A percentile compares a stretch with the other conserved stretches of the same genome.
phyloP scores from a whole-genome alignment of 2,797 vertebrate species.

The Macropodus opercularis region DNA sequence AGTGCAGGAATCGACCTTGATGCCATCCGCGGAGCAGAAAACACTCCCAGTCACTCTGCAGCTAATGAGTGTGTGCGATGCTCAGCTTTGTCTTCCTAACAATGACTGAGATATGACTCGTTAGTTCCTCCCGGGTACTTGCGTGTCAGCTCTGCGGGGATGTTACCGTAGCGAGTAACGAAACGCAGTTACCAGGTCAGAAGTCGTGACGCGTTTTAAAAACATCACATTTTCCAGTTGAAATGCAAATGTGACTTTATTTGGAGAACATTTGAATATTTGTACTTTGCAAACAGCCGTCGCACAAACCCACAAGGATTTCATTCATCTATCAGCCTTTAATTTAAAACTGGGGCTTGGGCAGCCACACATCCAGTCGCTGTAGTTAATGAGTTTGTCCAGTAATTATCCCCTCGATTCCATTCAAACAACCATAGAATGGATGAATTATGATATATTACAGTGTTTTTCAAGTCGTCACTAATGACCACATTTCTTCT shows the following conservation, averaged over 20 bases:
- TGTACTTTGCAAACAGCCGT: slow-evolving; percentile 42
- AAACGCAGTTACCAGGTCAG: slow-evolving; percentile 48
- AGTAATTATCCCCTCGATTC: slow-evolving; percentile 13
- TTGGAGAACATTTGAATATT: slow-evolving; percentile 23
- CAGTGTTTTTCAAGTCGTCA: not conserved
- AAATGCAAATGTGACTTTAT: slow-evolving; percentile 48
- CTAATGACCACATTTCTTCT: not conserved
- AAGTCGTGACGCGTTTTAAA: slow-evolving; percentile 29
- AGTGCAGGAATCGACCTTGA: slow-evolving; percentile 58
- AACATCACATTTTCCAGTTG: slow-evolving; percentile 32
- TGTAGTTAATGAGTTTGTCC: slow-evolving; percentile 7
- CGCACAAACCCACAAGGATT: slow-evolving; percentile 20
- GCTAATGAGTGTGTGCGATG: slow-evolving; percentile 50
- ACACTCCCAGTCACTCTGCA: slow-evolving; percentile 40
- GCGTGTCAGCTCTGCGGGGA: slow-evolving; percentile 16
- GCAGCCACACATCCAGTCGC: slow-evolving; percentile 14
- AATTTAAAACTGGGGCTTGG: slow-evolving; percentile 4
- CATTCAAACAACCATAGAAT: not conserved
- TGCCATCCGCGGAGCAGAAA: slow-evolving; percentile 8
- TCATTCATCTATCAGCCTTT: slow-evolving; percentile 18
- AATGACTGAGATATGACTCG: slow-evolving; percentile 56
- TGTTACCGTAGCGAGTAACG: slow-evolving; percentile 8
- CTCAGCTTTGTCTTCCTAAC: slow-evolving; percentile 61
- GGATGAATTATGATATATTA: not conserved
- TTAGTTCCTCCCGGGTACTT: slow-evolving; percentile 16